A percentile compares a stretch with the other conserved stretches of the same genome.
Conservation (phyloP, 2,888 invertebrate genomes). For the Aromia moschata region DNA sequence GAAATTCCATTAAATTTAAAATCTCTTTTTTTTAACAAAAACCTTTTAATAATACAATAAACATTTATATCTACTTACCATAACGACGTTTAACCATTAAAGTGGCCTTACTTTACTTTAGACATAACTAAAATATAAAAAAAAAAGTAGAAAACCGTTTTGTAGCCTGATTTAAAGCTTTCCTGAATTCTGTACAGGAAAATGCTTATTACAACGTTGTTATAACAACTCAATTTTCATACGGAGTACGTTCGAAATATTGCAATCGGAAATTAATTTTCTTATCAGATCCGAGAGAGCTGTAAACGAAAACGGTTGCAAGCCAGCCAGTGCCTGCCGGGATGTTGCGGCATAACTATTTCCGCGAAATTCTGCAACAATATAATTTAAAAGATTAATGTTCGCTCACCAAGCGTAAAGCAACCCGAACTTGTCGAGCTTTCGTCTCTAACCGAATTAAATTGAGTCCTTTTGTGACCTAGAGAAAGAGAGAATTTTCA, state of each 20-base stretch:
- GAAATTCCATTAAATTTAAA: no score
- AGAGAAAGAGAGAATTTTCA: no score
- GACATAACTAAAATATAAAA: no score
- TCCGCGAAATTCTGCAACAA: background rate
- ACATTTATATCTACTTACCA: no score
- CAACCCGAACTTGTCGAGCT: background rate
- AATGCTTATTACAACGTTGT: no score
- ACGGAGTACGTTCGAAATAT: background rate
- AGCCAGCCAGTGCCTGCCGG: background rate
- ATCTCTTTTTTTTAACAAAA: no score
- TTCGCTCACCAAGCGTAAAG: background rate
- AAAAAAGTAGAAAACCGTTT: no score
- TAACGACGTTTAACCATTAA: no score
- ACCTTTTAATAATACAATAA: no score
- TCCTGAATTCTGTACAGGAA: no score
- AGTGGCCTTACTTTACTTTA: no score
- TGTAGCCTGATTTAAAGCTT: no score
- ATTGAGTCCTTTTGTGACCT: background rate
- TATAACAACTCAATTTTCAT: constrained; percentile 3
- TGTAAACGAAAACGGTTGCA: background rate
- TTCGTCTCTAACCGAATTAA: background rate
- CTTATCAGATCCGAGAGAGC: background rate
- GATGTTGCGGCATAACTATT: constrained; percentile 9
- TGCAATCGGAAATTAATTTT: constrained; percentile 5
- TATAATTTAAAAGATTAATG: constrained; percentile 6